Evolutionary conservation across 2,888 invertebrate genomes (phyloP), one percentile per base, ranked within the genome.

Genomic region (Amblyjoppa fuscipennis): DNA sequence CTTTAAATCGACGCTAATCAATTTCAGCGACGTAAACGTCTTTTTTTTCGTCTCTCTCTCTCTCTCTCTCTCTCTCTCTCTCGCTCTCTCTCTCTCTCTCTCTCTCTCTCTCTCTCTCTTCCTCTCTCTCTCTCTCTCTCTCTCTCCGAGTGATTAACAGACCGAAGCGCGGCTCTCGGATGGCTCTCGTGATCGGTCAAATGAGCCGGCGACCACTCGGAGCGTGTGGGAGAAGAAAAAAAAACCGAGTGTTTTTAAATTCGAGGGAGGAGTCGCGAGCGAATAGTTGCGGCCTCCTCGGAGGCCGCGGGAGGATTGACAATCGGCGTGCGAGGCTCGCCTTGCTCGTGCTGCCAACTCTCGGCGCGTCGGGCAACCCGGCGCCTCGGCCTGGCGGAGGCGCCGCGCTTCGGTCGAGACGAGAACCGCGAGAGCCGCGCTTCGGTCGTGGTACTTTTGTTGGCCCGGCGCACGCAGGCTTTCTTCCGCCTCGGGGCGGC

Each of bases 331-430:
- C 28, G 31, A n/a, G n/a, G 59, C 61, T 61, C 78, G 90, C 93
- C 94, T 91, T 93, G 91, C 92, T 89, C 88, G 93, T 94, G 94
- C 93, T 93, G 94, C 93, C 92, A 92, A 89, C 94, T 94, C 85
- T 85, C 89, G 93, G 90, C 74, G 64, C 59, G 53, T 61, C 78
- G 71, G 70, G 64, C 79, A 90, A 89, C 81, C 75, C 56, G 59
- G 84, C 81, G 68, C 61, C 59, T 68, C 83, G 74, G 68, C 61
- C 77, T 84, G 85, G 81, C 78, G 70, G 87, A 87, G 88, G 87
- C 89, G 87, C 81, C 87, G 83, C 87, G 38, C 75, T 31, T 76
- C 84, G 88, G 86, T 53, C 64, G 71, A 68, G 75, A 69, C 38
- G 70, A 45, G 86, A 86, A 88, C 56, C 74, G 64, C 73, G 71